Evolutionary conservation across 1,140 invertebrate genomes (phyloP).

Genomic region (Berghia stephanieae): DNA sequence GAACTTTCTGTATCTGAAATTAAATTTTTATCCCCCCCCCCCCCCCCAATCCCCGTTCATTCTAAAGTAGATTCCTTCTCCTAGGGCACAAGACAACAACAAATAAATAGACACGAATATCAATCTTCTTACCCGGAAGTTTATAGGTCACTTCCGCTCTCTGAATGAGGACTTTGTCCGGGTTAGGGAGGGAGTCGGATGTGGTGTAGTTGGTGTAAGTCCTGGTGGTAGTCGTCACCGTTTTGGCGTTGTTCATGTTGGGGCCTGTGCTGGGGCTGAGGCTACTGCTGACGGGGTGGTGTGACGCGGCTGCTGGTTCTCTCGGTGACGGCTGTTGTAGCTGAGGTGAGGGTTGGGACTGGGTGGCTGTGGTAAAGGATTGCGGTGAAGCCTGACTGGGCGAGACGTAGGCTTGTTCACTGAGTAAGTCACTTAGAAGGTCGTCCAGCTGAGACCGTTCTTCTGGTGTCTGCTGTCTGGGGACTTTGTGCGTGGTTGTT

Average conservation of each 20-base stretch:
- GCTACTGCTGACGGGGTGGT: conserved; percentile 31
- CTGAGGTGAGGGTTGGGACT: conserved; percentile 30
- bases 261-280: conserved; percentile 39
- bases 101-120: too few species aligned
- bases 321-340: conserved; percentile 32
- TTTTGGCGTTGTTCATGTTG: conserved; percentile 36
- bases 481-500: conserved; percentile 41
- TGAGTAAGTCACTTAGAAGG: conserved; percentile 63
- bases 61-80: too few species aligned
- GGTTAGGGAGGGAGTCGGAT: conserved; percentile 36
- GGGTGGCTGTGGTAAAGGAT: conserved; percentile 15
- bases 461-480: conserved; percentile 44
- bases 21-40: too few species aligned
- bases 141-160: conserved; percentile 57
- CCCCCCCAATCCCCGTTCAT: too few species aligned
- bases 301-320: too few species aligned
- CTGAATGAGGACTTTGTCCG: conserved; percentile 52
- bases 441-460: conserved; percentile 64
- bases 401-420: conserved; percentile 52
- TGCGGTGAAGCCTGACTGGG: conserved; percentile 11
- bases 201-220: conserved; percentile 50
- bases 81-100: too few species aligned
- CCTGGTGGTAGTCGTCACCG: conserved; percentile 47
- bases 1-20: too few species aligned
- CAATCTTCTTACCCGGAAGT: too few species aligned